Evolutionary conservation across 2,888 invertebrate species (phyloP), one percentile per base, ranked within the genome.

Genomic region (Leptinotarsa juncta): DNA sequence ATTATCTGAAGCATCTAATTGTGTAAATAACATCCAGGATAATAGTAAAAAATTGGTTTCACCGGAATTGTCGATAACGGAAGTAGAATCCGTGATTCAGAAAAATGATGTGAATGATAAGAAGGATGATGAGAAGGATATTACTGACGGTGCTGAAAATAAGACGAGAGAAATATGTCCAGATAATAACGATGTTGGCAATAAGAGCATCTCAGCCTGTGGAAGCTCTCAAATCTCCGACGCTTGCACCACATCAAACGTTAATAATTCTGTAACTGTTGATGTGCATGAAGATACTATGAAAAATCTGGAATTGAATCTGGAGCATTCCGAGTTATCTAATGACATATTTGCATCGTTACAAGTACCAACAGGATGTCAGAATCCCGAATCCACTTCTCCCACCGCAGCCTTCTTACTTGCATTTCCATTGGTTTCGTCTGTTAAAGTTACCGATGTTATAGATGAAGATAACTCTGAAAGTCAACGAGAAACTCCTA

Each of bases 341-440:
- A 91, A 90, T 80, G 92, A 69, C 53, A 89, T 92, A 74, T 91
- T 92, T 82, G 90, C 91, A 0, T 90, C 91, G 10, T 86, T 92
- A 48, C 90, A 91, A 83, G 91, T 91, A 14, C 90, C 91, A 14
- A 78, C 87, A 16, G 90, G 89, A 74, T 89, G 89, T 20, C 89
- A 90, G 82, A 89, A 90, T 85, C 89, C 91, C 3, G 91, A 91
- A 82, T 91, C 91, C 1, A 91, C 92, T 69, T 94, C 94, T 2
- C 94, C 94, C 5, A 94, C 94, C 3, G 94, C 94, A 16, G 94
- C 94, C 2, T 94, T 94, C 84, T 88, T 94, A 15, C 90, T 93
- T 88, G 93, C 94, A 2, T 94, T 94, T 83, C 94, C 94, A 0
- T 86, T 94, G 67, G 94, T 94, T 0, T 93, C 91, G 0, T 90